A percentile compares a stretch with the other conserved stretches of the same genome.
phyloP scores from a whole-genome alignment of 2,888 invertebrate genomes.

The Stegana nigrithorax region DNA sequence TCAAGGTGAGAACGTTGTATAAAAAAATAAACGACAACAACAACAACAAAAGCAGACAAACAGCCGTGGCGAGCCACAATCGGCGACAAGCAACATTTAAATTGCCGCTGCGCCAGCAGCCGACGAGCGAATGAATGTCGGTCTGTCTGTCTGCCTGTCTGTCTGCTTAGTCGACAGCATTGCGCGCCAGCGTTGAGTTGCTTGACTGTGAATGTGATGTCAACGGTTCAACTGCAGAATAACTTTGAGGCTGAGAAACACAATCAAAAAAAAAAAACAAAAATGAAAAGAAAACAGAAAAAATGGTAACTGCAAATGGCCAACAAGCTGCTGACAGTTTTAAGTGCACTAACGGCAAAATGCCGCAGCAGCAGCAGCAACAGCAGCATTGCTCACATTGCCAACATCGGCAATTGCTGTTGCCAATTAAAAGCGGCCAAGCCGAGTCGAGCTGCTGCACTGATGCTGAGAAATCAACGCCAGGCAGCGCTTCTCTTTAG shows the following conservation, averaged over 20 bases:
- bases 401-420: no score
- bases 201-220: no score
- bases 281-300: no score
- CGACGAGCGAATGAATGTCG: no score
- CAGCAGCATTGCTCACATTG: no score
- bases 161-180: neutral
- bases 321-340: conserved; percentile 10
- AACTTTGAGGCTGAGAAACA: conserved; percentile 1
- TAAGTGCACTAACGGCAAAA: neutral
- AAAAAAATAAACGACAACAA: neutral
- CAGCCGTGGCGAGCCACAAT: neutral
- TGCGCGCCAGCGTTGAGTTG: no score
- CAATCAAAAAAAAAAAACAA: no score
- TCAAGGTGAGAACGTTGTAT: conserved; percentile 58
- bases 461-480: conserved; percentile 23
- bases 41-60: neutral
- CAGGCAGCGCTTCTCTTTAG: conserved; percentile 58
- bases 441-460: neutral
- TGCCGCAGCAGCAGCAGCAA: no score
- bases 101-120: conserved; percentile 1
- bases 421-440: neutral
- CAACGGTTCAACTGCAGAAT: neutral
- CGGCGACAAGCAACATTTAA: conserved; percentile 10
- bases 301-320: neutral
- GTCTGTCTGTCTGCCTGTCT: neutral